Base-by-base conservation (phyloP, 2,797 vertebrate species). In the Yasuhikotakia modesta region DNA sequence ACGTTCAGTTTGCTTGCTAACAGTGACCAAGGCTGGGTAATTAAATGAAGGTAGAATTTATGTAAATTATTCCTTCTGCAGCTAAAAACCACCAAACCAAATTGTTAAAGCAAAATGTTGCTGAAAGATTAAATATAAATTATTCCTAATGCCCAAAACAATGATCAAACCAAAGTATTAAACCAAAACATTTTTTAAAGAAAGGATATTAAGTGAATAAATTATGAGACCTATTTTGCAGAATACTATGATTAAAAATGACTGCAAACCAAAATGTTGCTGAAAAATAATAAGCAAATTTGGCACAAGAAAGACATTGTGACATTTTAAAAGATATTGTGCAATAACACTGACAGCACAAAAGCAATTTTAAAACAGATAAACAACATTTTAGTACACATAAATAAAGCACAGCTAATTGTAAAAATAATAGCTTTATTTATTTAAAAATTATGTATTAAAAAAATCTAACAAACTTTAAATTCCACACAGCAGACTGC, bases 291-390 rank as follows among this genome's bases (percentile, higher is more conserved):
- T 21, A 55, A 3, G 11, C 19, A 27, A 21, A 55, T 10, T 55
- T 19, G 21, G 10, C 53, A 43, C 11, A 2, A 43, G 27, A 43
- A 43, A 43, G 39, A 43, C 10, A 27, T 27, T 27, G 27, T 27
- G 27, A 8, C 39, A 43, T 43, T 27, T 27, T 43, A 43, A 43
- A 43, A 43, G 4, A 43, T 43, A 43, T 43, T 43, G 39, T 43
- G 39, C 10, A 10, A 12, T 45, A 45, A 55, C 55, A 45, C 48
- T 5, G 48, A 43, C 12, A 24, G 14, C 1, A 63, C 53, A 35
- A 32, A 66, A 75, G 50, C 21, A 5, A 45, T n/a, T 66, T 45
- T 13, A 27, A 66, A 52, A 19, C 61, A 39, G 14, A 55, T 73
- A 48, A 30, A 72, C 43, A 48, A 61, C 19, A 19, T 43, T 19